Percentiles rank a stretch among this genome's conserved stretches.
Conservation (phyloP, 64 coral and sea anemone genomes). For the Pocillopora verrucosa region DNA sequence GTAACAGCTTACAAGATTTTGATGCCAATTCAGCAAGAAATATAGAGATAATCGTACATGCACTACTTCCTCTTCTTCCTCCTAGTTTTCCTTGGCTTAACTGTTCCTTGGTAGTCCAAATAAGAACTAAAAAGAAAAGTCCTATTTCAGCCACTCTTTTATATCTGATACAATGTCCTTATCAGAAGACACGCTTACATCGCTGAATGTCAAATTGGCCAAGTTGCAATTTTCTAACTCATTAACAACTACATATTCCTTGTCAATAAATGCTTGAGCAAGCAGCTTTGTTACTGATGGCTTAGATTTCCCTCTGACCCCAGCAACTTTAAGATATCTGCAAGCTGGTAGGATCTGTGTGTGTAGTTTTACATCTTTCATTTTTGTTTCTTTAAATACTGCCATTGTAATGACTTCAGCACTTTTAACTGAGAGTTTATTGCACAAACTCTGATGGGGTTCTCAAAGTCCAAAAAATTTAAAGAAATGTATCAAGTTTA, state of each 20-base stretch:
- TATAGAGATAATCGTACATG: neutral
- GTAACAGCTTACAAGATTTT: neutral
- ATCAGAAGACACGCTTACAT: neutral
- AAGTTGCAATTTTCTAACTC: neutral
- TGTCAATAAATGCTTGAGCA: slow-evolving; percentile 14
- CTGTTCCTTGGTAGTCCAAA: slow-evolving; percentile 22
- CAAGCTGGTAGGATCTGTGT: slow-evolving; percentile 9
- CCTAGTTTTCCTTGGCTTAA: slow-evolving; percentile 7
- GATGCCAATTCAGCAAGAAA: neutral
- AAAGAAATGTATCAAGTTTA: too few species aligned
- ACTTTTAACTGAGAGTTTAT: slow-evolving; percentile 4
- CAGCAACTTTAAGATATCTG: slow-evolving; percentile 13
- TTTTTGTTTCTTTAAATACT: slow-evolving; percentile 9
- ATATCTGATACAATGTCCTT: neutral
- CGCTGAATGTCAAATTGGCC: slow-evolving; percentile 3
- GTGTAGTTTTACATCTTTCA: slow-evolving; percentile 24
- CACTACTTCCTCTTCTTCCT: slow-evolving; percentile 14
- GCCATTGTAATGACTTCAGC: neutral
- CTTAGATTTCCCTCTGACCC: slow-evolving; percentile 25
- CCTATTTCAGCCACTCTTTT: neutral
- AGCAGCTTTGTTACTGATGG: slow-evolving; percentile 14
- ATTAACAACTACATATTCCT: slow-evolving; percentile 24
- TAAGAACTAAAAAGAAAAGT: slow-evolving; percentile 10
- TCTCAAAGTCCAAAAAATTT: too few species aligned
- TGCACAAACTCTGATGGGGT: neutral